Evolutionary conservation across 2,888 invertebrate species (phyloP), one percentile per base, ranked within the genome.

Genomic region (Sesia bembeciformis): DNA sequence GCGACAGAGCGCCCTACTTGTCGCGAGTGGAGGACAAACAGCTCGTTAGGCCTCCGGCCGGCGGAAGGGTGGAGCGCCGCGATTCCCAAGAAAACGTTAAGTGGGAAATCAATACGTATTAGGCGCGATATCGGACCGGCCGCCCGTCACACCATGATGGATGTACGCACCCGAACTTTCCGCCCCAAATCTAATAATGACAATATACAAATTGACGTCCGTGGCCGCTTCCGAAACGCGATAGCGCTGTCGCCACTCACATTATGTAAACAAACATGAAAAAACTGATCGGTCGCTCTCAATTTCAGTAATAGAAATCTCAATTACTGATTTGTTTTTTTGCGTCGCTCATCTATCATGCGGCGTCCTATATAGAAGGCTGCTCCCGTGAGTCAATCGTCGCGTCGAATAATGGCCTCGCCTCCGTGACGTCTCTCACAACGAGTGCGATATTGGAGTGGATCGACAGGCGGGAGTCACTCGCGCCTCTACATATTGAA

Each of bases 41-140:
- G 81, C 87, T 88, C 88, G 89, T 89, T 89, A 89, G 78, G 74
- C 72, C 76, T 74, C 71, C 76, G 74, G 70, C 69, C 53, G 72
- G 76, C 83, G 86, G 86, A 88, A 87, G 89, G 88, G 88, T 86
- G 89, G 85, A 86, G 83, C 83, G 78, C 77, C 74, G 70, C 78
- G 80, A 80, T 81, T 84, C 81, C 78, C 84, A 87, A 88, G 85
- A 88, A 87, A 87, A 81, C 84, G 86, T 83, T 88, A 89, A 89
- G 89, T 88, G 85, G 87, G 84, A 86, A 89, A 88, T 89, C 89
- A 89, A 89, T 89, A 89, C 84, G 83, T 87, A 88, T 88, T 88
- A 88, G 86, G 85, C 84, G 85, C 78, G 86, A 86, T 87, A 88
- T 88, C 88, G 84, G 82, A 76, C 81, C 83, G 79, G 72, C 77